Conservation (phyloP, 2,888 invertebrate species). For the Nemotelus nigrinus region DNA sequence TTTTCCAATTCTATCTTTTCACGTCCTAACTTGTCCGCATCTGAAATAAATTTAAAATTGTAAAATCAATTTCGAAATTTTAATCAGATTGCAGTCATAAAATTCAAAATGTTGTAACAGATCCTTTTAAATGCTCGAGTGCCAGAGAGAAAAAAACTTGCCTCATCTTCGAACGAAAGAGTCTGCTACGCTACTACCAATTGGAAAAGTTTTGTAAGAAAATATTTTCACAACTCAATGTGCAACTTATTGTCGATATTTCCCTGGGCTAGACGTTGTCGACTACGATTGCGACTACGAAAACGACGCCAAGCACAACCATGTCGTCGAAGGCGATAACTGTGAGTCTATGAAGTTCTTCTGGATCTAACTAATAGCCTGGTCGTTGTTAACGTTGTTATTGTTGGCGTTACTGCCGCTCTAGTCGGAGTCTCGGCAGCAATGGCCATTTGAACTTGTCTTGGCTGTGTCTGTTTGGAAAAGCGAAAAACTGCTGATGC, state of each 20-base stretch:
- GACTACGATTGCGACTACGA: background rate
- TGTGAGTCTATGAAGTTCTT: constrained; percentile 22
- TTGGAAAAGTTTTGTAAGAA: constrained; percentile 17
- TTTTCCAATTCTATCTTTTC: no score
- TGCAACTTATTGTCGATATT: constrained; percentile 37
- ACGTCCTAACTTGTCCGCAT: background rate
- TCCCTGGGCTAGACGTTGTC: constrained; percentile 2
- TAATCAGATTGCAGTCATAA: constrained; percentile 30
- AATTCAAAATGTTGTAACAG: constrained; percentile 27
- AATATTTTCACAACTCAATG: constrained; percentile 37
- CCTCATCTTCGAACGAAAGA: background rate
- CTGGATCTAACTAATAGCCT: constrained; percentile 30
- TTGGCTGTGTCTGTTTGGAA: background rate
- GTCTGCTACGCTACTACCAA: background rate
- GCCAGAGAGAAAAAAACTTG: background rate
- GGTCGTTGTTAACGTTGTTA: constrained; percentile 15
- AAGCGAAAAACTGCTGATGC: background rate
- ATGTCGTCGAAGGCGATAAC: background rate
- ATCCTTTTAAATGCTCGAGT: constrained; percentile 10
- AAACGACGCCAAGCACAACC: background rate
- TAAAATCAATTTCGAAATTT: constrained; percentile 31
- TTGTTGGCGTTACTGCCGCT: background rate
- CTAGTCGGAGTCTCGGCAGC: no score
- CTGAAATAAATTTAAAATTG: background rate
- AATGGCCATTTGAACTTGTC: background rate